A percentile compares a stretch with the other conserved stretches of the same genome.
These are phyloP conservation scores for Ptychochromis oligacanthus DNA, from an alignment of 2,113 vertebrate genomes.

Conservation along the genomic window DNA sequence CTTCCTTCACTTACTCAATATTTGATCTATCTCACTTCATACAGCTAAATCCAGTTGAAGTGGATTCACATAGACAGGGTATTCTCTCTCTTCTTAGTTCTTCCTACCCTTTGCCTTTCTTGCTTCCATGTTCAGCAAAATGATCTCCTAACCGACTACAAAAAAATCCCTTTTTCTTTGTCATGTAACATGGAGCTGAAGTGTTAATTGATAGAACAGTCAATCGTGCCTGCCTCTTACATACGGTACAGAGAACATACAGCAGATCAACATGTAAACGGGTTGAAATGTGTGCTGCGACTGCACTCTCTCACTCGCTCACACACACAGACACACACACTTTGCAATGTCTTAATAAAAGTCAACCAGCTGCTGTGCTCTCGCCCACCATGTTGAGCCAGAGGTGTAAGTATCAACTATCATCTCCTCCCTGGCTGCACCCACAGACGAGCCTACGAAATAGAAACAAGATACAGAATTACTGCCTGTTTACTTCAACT, in stretches of 20 bases:
- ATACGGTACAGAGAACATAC: background rate
- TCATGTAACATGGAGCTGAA: constrained; percentile 12
- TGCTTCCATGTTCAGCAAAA: constrained; percentile 45
- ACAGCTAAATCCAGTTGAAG: constrained; percentile 75
- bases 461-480: constrained; percentile 71
- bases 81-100: constrained; percentile 40
- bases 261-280: constrained; percentile 6
- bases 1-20: constrained; percentile 79
- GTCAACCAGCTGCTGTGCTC: constrained; percentile 67
- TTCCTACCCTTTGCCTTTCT: constrained; percentile 18
- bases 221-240: background rate
- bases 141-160: constrained; percentile 23
- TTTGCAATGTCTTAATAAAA: constrained; percentile 62
- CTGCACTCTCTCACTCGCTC: background rate
- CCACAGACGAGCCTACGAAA: constrained; percentile 70
- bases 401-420: constrained; percentile 71
- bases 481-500: constrained; percentile 65
- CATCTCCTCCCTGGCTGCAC: constrained; percentile 55
- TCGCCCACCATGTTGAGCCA: constrained; percentile 64
- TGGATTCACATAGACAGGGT: constrained; percentile 59
- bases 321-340: constrained; percentile 12
- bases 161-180: constrained; percentile 16
- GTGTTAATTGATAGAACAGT: constrained; percentile 49
- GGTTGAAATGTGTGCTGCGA: background rate
- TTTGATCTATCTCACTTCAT: constrained; percentile 77